Evolutionary conservation across 2,888 invertebrate species (phyloP).

Genomic region (Chrysopilus asiliformis): DNA sequence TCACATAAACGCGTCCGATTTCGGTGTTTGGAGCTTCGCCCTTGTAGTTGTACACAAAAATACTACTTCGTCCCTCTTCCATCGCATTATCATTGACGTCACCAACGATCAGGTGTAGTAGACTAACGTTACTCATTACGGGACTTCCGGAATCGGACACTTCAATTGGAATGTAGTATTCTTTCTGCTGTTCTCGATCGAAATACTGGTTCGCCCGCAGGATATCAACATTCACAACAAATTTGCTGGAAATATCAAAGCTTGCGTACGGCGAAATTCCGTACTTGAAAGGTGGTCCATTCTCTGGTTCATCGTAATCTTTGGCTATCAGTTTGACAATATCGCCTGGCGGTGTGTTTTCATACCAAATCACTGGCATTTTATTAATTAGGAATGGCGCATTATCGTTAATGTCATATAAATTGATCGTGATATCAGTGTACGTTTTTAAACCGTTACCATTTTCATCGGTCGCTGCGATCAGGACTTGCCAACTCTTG

Average conservation of each 20-base stretch:
- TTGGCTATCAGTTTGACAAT: slow-evolving; percentile 59
- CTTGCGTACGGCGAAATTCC: slow-evolving; percentile 41
- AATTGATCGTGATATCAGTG: slow-evolving; percentile 52
- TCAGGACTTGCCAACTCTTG: slow-evolving; percentile 60
- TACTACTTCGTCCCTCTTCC: slow-evolving; percentile 72
- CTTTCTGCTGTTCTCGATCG: slow-evolving; percentile 77
- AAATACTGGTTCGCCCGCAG: slow-evolving; percentile 62
- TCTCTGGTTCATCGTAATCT: slow-evolving; percentile 67
- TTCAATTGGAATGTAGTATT: slow-evolving; percentile 75
- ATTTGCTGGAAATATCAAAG: slow-evolving; percentile 55
- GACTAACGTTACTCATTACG: slow-evolving; percentile 62
- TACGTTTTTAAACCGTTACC: slow-evolving; percentile 49
- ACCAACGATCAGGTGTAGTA: slow-evolving; percentile 79
- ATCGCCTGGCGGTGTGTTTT: slow-evolving; percentile 57
- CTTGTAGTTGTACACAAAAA: slow-evolving; percentile 91
- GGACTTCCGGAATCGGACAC: slow-evolving; percentile 78
- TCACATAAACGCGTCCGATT: slow-evolving; percentile 78
- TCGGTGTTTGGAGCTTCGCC: slow-evolving; percentile 66
- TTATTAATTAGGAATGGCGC: slow-evolving; percentile 73
- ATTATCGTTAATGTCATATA: slow-evolving; percentile 87
- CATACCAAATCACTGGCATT: slow-evolving; percentile 72
- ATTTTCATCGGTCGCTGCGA: slow-evolving; percentile 64
- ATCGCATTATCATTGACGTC: slow-evolving; percentile 91
- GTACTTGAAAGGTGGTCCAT: slow-evolving; percentile 77
- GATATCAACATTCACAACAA: slow-evolving; percentile 52